Evolutionary conservation across 2,888 invertebrate species (phyloP), one percentile per base, ranked within the genome.

Genomic region (Microchrysa polita): DNA sequence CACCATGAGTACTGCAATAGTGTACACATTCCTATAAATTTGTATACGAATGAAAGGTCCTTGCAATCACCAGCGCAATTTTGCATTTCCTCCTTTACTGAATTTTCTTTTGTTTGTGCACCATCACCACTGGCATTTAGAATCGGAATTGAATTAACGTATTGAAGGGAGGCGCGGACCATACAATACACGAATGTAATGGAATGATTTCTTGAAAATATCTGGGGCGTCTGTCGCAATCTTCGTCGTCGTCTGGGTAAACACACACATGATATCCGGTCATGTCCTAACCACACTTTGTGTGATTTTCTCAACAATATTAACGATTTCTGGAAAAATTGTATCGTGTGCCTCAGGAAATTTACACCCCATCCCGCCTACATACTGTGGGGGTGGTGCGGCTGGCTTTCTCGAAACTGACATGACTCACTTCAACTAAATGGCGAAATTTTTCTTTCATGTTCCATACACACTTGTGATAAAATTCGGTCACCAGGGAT

Each of bases 401-500:
- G n/a, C 48, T n/a, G 10, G 10, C 20, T 22, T 44, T 44, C 48
- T n/a, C n/a, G 20, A 48, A 65, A 23, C 67, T 27, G 16, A 34
- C 14, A 44, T 34, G 27, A 5, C 69, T 20, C 18, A 40, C 42
- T n/a, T 40, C 55, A 57, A 55, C 53, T 34, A 40, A 22, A 55
- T 69, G 14, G 42, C 34, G 34, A 20, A 69, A 40, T 55, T 69
- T 55, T 69, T 69, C 69, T 69, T 69, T 69, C 69, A 57, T 69
- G 55, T 69, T 55, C 42, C 34, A n/a, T n/a, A n/a, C n/a, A n/a
- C n/a, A 40, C 42, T 57, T 69, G 55, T 57, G 69, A 69, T 69
- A 69, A 69, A 69, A 69, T 69, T 69, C 69, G 69, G 69, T 69
- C 69, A 69, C 69, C 40, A 42, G 69, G 69, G 69, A 69, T 69